Evolutionary conservation across 2,888 invertebrate genomes (phyloP).

Genomic region (Tipula vernalis): DNA sequence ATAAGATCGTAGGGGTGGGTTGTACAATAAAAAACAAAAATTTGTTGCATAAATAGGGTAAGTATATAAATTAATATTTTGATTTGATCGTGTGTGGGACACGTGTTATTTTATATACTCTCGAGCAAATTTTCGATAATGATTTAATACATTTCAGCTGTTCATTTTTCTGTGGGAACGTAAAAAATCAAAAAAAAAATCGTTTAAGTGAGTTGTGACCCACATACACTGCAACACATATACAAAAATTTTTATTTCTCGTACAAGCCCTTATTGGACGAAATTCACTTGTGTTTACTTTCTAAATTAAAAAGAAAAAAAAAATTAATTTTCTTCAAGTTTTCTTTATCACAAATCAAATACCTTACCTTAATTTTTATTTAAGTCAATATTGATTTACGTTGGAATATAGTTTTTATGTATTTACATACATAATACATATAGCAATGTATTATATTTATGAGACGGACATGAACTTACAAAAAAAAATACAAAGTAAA

Average conservation of each 20-base stretch:
- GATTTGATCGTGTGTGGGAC: conserved; percentile 8
- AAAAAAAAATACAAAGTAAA: not conserved
- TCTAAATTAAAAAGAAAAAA: not conserved
- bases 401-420: not conserved
- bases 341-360: not conserved
- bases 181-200: not conserved
- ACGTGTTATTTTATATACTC: not conserved
- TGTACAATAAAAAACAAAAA: not conserved
- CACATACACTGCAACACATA: not conserved
- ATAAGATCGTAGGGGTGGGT: conserved; percentile 7
- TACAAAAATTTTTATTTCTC: not conserved
- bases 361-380: not conserved
- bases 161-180: conserved; percentile 9
- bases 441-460: too few species aligned
- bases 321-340: not conserved
- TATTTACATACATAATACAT: not conserved
- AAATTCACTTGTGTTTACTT: not conserved
- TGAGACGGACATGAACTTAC: not conserved
- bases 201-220: conserved; percentile 5
- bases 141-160: not conserved
- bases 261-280: not conserved
- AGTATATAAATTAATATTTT: conserved; percentile 8
- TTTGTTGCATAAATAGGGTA: not conserved
- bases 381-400: not conserved
- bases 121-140: not conserved